phyloP scores from a whole-genome alignment of 2,113 vertebrate species.

The Beaufortia kweichowensis region DNA sequence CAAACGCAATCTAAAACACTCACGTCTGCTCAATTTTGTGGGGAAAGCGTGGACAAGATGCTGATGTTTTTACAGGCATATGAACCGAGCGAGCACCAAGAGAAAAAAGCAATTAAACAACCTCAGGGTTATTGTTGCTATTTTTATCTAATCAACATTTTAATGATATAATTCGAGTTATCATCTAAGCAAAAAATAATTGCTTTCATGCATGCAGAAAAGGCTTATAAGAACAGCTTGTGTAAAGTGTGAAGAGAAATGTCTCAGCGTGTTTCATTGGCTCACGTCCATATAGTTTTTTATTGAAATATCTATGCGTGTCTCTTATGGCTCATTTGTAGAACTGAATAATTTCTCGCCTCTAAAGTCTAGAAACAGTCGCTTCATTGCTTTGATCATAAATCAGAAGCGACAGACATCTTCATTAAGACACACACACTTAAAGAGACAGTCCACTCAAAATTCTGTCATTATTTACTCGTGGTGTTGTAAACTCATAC shows the following conservation, averaged over 20 bases:
- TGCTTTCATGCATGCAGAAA: conserved; percentile 20
- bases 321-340: conserved; percentile 64
- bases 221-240: background rate
- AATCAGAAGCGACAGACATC: conserved; percentile 39
- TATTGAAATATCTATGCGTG: conserved; percentile 58
- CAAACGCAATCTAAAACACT: background rate
- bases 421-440: conserved; percentile 22
- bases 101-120: conserved; percentile 33
- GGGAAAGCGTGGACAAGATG: background rate
- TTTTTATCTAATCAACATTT: conserved; percentile 16
- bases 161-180: conserved; percentile 16
- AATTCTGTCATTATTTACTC: background rate
- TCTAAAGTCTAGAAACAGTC: conserved; percentile 62
- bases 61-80: background rate
- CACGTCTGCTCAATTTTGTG: background rate
- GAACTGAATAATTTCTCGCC: conserved; percentile 65
- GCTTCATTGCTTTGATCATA: conserved; percentile 67
- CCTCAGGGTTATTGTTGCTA: conserved; percentile 19
- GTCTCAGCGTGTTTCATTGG: conserved; percentile 54
- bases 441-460: background rate
- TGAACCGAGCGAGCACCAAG: background rate
- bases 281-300: background rate
- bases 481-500: background rate
- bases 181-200: conserved; percentile 29
- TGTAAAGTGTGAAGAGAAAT: background rate